Base-by-base conservation (phyloP, 2,888 invertebrate species). In the Trichacis sp. region DNA sequence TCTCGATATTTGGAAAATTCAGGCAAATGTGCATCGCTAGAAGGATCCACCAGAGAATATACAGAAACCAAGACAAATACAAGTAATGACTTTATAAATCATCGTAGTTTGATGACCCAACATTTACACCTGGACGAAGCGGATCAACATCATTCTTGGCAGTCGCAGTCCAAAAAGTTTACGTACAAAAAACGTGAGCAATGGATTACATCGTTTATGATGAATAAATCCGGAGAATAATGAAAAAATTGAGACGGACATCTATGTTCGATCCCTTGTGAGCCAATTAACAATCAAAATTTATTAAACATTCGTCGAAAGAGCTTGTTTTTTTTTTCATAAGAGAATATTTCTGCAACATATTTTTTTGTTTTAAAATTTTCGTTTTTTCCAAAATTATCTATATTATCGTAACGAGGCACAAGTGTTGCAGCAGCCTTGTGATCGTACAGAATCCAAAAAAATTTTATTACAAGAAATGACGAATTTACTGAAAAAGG, bases 401-500 rank as follows among this genome's bases (percentile, higher is more conserved):
- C 30, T 60, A 51, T 43, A 46, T 62, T 62, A 62, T 63, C 45
- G 46, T 56, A 63, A 60, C 52, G 52, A 64, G 67, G 67, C 67
- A 68, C 67, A 57, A 67, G 66, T 67, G 60, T 63, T 63, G 67
- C 63, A 59, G 63, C 63, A 60, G 63, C 60, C 55, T 63, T 67
- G 18, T 59, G 30, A 61, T 58, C 30, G 19, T 67, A 48, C 49
- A 59, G 54, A 62, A 60, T n/a, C n/a, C n/a, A n/a, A n/a, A n/a
- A n/a, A n/a, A n/a, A n/a, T n/a, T n/a, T n/a, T n/a, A n/a, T n/a
- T n/a, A n/a, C n/a, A n/a, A n/a, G 55, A 62, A 33, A 61, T 57
- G 56, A 46, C 53, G 50, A 66, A 64, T 64, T 48, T 49, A 69
- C 66, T 66, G n/a, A 50, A 69, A 69, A 69, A 69, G 69, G 69